Evolutionary conservation across 2,888 invertebrate species (phyloP).

Genomic region (Zygothrica quintamaculata): DNA sequence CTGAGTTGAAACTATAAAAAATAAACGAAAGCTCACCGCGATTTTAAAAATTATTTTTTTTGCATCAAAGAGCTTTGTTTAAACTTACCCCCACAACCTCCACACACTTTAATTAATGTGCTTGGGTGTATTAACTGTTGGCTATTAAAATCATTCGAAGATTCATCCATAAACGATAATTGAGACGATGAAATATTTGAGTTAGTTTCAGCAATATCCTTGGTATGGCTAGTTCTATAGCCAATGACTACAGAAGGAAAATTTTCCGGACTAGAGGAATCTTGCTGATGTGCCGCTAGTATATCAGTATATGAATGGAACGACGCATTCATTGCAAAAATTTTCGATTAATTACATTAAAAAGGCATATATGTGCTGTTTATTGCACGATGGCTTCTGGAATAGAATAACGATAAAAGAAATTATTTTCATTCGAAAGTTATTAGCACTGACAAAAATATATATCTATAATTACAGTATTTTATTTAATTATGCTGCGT

Average conservation of each 20-base stretch:
- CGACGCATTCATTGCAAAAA: slow-evolving; percentile 94
- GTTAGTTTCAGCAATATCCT: slow-evolving; percentile 84
- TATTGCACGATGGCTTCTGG: slow-evolving; percentile 54
- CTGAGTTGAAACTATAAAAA: too few species aligned
- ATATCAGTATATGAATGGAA: slow-evolving; percentile 94
- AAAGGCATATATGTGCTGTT: slow-evolving; percentile 68
- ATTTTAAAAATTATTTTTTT: too few species aligned
- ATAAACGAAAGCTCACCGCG: too few species aligned
- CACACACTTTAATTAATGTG: slow-evolving; percentile 90
- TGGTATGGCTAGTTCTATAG: slow-evolving; percentile 84
- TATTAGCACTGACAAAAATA: not conserved
- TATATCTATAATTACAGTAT: too few species aligned
- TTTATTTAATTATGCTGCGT: too few species aligned
- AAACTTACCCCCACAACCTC: slow-evolving; percentile 91
- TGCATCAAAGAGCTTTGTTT: not conserved
- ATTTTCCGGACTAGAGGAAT: slow-evolving; percentile 90
- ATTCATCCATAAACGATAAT: slow-evolving; percentile 82
- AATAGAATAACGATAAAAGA: slow-evolving; percentile 6
- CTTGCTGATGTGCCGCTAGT: slow-evolving; percentile 88
- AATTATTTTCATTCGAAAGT: not conserved
- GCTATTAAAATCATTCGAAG: slow-evolving; percentile 82
- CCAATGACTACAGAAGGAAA: slow-evolving; percentile 86
- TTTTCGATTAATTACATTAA: slow-evolving; percentile 66
- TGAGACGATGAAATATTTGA: slow-evolving; percentile 83
- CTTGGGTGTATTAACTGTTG: slow-evolving; percentile 82